phyloP scores from a whole-genome alignment of 2,888 invertebrate genomes.

The Matsumyia berberina region DNA sequence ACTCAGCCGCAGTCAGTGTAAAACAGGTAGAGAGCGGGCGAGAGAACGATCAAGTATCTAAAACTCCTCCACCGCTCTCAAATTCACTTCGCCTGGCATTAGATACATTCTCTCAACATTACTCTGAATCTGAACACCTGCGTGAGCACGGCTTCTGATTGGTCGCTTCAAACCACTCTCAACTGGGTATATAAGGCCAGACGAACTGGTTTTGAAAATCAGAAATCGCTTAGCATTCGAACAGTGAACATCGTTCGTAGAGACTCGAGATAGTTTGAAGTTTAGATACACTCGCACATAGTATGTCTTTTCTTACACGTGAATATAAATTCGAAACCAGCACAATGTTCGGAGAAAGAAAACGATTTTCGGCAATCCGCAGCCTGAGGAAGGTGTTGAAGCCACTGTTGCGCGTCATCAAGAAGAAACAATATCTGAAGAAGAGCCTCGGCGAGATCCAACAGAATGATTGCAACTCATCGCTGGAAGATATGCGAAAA shows the following conservation, averaged over 20 bases:
- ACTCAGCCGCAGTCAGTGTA: conserved; percentile 37
- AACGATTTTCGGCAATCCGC: conserved; percentile 81
- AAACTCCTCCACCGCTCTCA: conserved; percentile 49
- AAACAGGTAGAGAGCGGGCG: conserved; percentile 78
- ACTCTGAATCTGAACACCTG: conserved; percentile 70
- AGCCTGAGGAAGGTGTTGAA: conserved; percentile 82
- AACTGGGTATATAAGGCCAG: conserved; percentile 78
- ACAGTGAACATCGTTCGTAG: conserved; percentile 39
- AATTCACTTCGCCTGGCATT: conserved; percentile 25
- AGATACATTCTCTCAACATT: conserved; percentile 52
- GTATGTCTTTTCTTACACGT: conserved; percentile 82
- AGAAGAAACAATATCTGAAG: conserved; percentile 81
- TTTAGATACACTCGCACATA: conserved; percentile 15
- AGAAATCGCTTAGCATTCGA: conserved; percentile 78
- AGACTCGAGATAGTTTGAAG: neutral
- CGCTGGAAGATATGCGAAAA: conserved; percentile 83
- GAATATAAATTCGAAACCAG: conserved; percentile 82
- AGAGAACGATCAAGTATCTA: conserved; percentile 62
- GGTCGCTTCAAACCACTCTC: conserved; percentile 46
- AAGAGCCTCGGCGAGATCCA: conserved; percentile 82
- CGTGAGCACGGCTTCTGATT: conserved; percentile 64
- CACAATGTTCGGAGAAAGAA: conserved; percentile 79
- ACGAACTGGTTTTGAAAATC: conserved; percentile 71
- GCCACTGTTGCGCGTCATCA: conserved; percentile 82
- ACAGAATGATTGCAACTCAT: conserved; percentile 81